phyloP scores from a whole-genome alignment of 92 coral and sea anemone genomes.

The Zoanthus gigantus region DNA sequence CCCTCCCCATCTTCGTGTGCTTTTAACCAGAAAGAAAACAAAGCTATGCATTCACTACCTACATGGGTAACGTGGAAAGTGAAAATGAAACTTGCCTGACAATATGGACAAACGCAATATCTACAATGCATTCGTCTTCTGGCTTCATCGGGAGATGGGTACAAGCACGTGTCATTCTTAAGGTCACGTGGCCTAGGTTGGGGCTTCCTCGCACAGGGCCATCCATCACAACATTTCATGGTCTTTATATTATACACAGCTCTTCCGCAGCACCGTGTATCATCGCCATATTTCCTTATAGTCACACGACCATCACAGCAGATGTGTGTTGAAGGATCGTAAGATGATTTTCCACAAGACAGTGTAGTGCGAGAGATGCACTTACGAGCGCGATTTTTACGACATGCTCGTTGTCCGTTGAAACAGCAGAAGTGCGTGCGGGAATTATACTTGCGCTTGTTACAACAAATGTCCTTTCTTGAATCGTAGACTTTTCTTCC shows the following conservation, averaged over 20 bases:
- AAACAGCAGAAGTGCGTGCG: constrained; percentile 24
- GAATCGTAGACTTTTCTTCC: neutral
- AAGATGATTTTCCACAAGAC: constrained; percentile 10
- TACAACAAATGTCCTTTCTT: constrained; percentile 6
- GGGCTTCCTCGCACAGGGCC: constrained; percentile 26
- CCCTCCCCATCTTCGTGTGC: too few relatives aligned
- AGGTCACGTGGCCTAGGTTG: constrained; percentile 40
- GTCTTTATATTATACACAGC: constrained; percentile 18
- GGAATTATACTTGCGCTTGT: neutral
- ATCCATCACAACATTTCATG: constrained; percentile 22
- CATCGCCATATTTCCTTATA: constrained; percentile 1
- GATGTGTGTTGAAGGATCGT: constrained; percentile 38
- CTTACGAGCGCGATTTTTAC: neutral
- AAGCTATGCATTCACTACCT: too few relatives aligned
- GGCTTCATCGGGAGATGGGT: constrained; percentile 29
- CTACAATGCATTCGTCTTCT: constrained; percentile 24
- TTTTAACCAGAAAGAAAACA: too few relatives aligned
- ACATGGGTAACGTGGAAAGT: too few relatives aligned
- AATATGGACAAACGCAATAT: constrained; percentile 5
- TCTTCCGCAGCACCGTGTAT: constrained; percentile 27
- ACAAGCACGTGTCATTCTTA: constrained; percentile 22
- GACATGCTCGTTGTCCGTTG: neutral
- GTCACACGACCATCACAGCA: constrained; percentile 23
- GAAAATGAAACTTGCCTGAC: constrained; percentile 1
- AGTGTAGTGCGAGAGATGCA: neutral